Conservation (phyloP, 2,113 vertebrate genomes). For the Struthidea cinerea region DNA sequence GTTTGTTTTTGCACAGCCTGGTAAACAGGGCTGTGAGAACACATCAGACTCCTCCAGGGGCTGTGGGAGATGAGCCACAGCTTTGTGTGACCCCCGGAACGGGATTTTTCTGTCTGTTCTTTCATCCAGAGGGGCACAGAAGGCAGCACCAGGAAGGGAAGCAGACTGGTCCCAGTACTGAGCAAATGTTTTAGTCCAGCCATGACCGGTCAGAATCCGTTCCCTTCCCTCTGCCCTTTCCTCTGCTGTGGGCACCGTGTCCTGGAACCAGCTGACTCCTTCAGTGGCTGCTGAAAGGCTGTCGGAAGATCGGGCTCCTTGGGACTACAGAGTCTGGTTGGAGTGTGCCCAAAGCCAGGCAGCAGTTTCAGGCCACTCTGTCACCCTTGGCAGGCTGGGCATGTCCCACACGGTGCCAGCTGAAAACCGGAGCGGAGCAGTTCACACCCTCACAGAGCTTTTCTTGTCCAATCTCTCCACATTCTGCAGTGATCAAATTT, state of each 20-base stretch:
- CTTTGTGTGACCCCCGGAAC: not conserved
- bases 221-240: not conserved
- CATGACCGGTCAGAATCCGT: no score
- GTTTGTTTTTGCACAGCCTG: not conserved
- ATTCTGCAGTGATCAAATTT: not conserved
- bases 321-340: rapidly evolving
- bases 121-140: not conserved
- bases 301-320: not conserved
- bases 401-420: not conserved
- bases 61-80: not conserved
- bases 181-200: not conserved
- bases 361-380: not conserved
- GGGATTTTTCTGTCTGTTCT: not conserved
- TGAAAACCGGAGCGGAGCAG: not conserved
- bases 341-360: not conserved
- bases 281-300: not conserved
- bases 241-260: not conserved
- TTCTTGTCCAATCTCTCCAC: not conserved
- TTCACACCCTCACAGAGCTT: not conserved
- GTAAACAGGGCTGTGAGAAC: not conserved
- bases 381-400: not conserved
- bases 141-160: not conserved
- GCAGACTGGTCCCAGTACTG: not conserved
- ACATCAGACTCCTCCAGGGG: not conserved
- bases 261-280: not conserved